Evolutionary conservation across 2,888 invertebrate species (phyloP).

Genomic region (Linnaemya tessellans): DNA sequence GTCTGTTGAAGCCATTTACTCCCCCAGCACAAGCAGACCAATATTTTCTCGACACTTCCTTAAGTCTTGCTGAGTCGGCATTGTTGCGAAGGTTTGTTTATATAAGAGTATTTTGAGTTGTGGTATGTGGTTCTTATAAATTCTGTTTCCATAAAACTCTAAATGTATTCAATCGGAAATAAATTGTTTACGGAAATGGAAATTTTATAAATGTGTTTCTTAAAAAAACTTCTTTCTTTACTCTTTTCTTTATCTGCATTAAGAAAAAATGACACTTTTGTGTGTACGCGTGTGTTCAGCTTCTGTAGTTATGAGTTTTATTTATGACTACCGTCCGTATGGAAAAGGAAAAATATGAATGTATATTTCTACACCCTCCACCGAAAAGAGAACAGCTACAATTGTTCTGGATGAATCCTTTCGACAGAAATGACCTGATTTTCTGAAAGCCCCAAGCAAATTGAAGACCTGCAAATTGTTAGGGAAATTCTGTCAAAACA

Average conservation of each 20-base stretch:
- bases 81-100: constrained; percentile 9
- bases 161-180: constrained; percentile 56
- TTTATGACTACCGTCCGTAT: neutral
- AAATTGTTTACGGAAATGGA: constrained; percentile 64
- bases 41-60: neutral
- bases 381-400: too few species aligned
- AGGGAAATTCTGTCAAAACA: too few species aligned
- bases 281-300: neutral
- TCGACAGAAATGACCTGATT: too few species aligned
- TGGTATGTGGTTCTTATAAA: constrained; percentile 23
- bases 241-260: neutral
- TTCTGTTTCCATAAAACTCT: constrained; percentile 44
- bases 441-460: too few species aligned
- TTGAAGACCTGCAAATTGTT: too few species aligned
- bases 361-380: too few species aligned
- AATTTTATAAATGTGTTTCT: constrained; percentile 53
- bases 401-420: too few species aligned
- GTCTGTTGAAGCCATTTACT: constrained; percentile 3
- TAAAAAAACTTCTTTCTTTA: constrained; percentile 11
- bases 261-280: neutral
- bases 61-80: constrained; percentile 6
- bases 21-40: neutral
- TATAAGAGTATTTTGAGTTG: neutral
- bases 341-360: neutral
- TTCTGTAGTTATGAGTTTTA: constrained; percentile 19